Base-by-base conservation (phyloP, 2,113 vertebrate species). In the Chelonoidis abingdonii region DNA sequence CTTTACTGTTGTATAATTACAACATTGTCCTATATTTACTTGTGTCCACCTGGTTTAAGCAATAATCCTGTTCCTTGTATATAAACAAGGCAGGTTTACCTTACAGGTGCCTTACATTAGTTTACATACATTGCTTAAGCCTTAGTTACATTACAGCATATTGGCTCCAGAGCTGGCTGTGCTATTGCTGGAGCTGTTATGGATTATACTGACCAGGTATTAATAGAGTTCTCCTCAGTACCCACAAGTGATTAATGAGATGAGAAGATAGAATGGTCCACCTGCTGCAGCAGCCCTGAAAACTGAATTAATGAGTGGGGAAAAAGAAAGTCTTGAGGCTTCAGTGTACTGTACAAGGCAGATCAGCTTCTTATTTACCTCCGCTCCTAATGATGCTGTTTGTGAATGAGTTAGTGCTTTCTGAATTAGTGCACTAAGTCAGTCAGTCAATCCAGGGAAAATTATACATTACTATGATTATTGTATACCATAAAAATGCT, bases 231-330 rank as follows among this genome's bases (percentile, higher is more conserved):
- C 95, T 97, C 94, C 94, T 98, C 94, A 94, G 97, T 96, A 95
- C 57, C 54, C 87, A 89, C 90, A 96, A 96, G 52, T 98, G 97
- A 98, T 98, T 98, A 98, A 98, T 97, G 97, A 98, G 92, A 97
- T 97, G 92, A 97, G 95, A 98, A 98, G 96, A 98, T 92, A 97
- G 98, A 98, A 97, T 97, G 93, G 86, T 96, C 92, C 97, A 98
- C 97, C 97, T 98, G 95, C 96, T 96, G 90, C 88, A 98, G 84
- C 85, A 98, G 85, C 82, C 89, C 91, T 91, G 93, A 97, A 98
- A 98, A 93, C 14, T 85, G 91, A 98, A 98, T 97, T 98, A 98
- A 98, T 97, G 88, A 89, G 83, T 87, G 86, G 59, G 52, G 72
- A 47, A 91, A 49, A 52, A 17, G 65, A 35, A 27, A 88, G 31